Percentiles rank a stretch among this genome's conserved stretches.
Conservation (phyloP, 2,888 invertebrate species). For the Aspidiotus rigidus region DNA sequence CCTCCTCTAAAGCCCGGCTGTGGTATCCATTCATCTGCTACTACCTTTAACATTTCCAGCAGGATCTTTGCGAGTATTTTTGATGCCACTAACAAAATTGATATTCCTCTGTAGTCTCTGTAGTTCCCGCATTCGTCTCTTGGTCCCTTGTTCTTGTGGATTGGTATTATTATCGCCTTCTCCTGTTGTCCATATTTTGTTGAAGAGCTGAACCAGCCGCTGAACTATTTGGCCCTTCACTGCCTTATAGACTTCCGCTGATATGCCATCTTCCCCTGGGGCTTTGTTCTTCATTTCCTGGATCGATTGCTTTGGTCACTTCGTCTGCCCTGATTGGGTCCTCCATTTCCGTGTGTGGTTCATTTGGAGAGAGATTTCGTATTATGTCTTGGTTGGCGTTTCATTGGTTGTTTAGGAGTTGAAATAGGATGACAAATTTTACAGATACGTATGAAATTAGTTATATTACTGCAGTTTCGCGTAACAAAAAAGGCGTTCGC, state of each 20-base stretch:
- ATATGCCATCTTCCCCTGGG: background rate
- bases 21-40: background rate
- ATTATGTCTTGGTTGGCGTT: background rate
- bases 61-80: no score
- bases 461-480: no score
- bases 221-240: background rate
- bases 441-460: no score
- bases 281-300: background rate
- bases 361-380: background rate
- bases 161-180: background rate
- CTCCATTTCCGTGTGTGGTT: background rate
- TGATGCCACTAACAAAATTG: background rate
- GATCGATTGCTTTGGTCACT: background rate
- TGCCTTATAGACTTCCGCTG: background rate
- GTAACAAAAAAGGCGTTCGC: no score
- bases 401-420: background rate
- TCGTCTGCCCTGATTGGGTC: background rate
- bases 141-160: background rate
- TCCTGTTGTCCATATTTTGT: background rate
- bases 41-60: background rate
- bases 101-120: background rate
- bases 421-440: no score
- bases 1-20: background rate
- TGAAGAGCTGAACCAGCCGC: background rate
- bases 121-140: background rate